Percentiles rank a stretch among this genome's conserved stretches.
Evolutionary conservation across 2,113 vertebrate species (phyloP).

Genomic region (Brachirus orientalis): DNA sequence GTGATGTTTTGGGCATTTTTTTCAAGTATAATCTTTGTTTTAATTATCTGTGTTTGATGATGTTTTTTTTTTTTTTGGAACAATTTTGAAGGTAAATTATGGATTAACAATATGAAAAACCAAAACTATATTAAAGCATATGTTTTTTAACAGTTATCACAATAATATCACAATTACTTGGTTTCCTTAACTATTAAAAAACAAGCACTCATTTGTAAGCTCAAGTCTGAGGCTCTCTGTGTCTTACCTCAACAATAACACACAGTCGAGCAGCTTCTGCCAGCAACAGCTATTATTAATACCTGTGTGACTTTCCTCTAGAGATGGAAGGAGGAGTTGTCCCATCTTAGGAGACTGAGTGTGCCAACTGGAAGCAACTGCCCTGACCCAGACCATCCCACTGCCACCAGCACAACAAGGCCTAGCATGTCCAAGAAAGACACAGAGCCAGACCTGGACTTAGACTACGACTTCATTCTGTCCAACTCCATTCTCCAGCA

Average conservation of each 20-base stretch:
- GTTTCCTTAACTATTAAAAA: too few species aligned
- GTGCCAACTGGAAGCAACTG: conserved; percentile 81
- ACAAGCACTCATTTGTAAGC: too few species aligned
- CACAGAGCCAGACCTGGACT: conserved; percentile 87
- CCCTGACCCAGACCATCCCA: conserved; percentile 72
- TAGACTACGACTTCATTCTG: conserved; percentile 96
- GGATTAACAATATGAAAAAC: too few species aligned
- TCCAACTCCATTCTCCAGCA: conserved; percentile 89
- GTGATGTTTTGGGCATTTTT: too few species aligned
- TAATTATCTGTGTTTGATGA: too few species aligned
- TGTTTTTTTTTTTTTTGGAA: too few species aligned
- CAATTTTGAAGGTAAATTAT: too few species aligned
- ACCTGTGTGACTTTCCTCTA: conserved; percentile 70
- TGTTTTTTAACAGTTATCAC: too few species aligned
- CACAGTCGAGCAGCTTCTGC: conserved; percentile 1
- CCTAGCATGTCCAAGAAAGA: conserved; percentile 85
- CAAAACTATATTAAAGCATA: too few species aligned
- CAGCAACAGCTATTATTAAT: conserved; percentile 21
- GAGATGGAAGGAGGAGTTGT: conserved; percentile 94
- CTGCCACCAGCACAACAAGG: conserved; percentile 59
- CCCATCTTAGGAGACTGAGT: conserved; percentile 86
- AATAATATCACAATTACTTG: too few species aligned
- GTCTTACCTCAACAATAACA: conserved; percentile 6
- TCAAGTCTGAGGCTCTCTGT: background rate
- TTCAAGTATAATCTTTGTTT: too few species aligned